Percentiles rank a stretch among this genome's conserved stretches.
These are phyloP conservation scores for Osedax frankpressi DNA, from an alignment of 2,888 invertebrate species.

Conservation along the genomic window DNA sequence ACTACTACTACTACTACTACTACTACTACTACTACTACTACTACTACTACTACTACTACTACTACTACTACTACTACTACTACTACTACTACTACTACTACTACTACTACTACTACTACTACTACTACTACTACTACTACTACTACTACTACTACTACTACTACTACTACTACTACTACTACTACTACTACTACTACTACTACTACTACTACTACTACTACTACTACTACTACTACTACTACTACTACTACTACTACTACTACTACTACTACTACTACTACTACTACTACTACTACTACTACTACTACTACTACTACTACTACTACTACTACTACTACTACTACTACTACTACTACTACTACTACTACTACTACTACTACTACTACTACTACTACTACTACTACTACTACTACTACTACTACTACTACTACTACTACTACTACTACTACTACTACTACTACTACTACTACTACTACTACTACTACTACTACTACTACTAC, in stretches of 20 bases:
- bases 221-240: slow-evolving; percentile 15
- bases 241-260: slow-evolving; percentile 14
- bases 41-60: slow-evolving; percentile 4
- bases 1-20: too few species aligned
- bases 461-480: not conserved
- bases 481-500: not conserved
- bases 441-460: too few species aligned
- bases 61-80: slow-evolving; percentile 8
- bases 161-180: slow-evolving; percentile 17
- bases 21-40: too few species aligned
- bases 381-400: too few species aligned
- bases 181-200: slow-evolving; percentile 17
- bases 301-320: not conserved
- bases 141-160: slow-evolving; percentile 14
- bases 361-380: too few species aligned
- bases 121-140: slow-evolving; percentile 12
- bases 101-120: slow-evolving; percentile 13
- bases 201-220: slow-evolving; percentile 18
- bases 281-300: not conserved
- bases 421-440: too few species aligned
- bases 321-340: not conserved
- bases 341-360: too few species aligned
- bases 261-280: slow-evolving; percentile 8
- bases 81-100: slow-evolving; percentile 12
- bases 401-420: too few species aligned